Base-by-base conservation (phyloP, 1,140 invertebrate genomes). In the Helicoverpa armigera region DNA sequence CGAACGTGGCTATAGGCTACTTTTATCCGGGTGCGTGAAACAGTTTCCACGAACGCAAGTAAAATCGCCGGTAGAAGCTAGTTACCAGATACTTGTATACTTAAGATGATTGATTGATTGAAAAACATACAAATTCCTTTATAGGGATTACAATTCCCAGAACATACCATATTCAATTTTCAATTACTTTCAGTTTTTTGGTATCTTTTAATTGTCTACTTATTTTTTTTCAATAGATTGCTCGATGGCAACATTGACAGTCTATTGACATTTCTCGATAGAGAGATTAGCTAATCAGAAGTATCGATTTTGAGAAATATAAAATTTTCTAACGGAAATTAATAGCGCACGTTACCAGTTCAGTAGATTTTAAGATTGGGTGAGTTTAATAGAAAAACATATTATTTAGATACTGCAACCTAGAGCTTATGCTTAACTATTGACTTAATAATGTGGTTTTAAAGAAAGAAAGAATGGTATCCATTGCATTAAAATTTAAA, bases 261-360 rank as follows among this genome's bases (percentile, higher is more conserved):
- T n/a, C 54, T 23, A 72, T 53, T 14, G 69, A 53, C 69, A 53
- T 23, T 29, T 18, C 29, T 29, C 18, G 69, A 74, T 4, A 9
- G 5, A 48, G 10, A 48, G 72, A 74, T 74, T 50, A 74, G n/a
- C 56, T 23, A 48, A 74, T 74, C 72, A 74, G 48, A 74, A 60
- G 31, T 35, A 74, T 51, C 48, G 48, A 23, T 29, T 31, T 16
- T 31, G 35, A 18, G 56, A 74, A 58, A 74, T 43, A 60, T 43
- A 74, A 74, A 48, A 74, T 60, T 0, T 4, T 69, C n/a, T 3
- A 69, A 69, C 65, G 65, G 65, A 69, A 69, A 69, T 69, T 69
- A 23, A 5, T 50, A 10, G 65, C 43, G 65, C 18, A 16, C 65
- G 43, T 67, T 50, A 50, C 65, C 23, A 16, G 63, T n/a, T 67